phyloP scores from a whole-genome alignment of 2,888 invertebrate species.

The Cyclophora punctaria region DNA sequence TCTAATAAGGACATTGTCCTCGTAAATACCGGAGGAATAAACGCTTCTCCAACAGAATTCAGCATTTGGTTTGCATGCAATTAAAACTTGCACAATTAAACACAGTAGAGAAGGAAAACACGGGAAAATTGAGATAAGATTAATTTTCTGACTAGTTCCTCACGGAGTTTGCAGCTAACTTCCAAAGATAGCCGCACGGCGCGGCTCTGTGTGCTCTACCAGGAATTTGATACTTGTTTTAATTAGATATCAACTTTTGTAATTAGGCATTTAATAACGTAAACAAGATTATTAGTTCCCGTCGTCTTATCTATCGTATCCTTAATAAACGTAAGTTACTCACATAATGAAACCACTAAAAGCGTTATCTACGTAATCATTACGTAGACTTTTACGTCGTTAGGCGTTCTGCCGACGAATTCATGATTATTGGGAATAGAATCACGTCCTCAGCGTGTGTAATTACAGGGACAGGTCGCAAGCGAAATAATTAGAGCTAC shows the following conservation, averaged over 20 bases:
- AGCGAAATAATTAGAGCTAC: slow-evolving; percentile 42
- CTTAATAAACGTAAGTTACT: no score
- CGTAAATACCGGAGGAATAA: slow-evolving; percentile 35
- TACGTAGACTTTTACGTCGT: slow-evolving; percentile 3
- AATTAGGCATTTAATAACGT: no score
- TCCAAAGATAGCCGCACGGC: slow-evolving; percentile 34
- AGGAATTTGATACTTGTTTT: slow-evolving; percentile 23
- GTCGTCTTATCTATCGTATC: no score
- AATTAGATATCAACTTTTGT: slow-evolving; percentile 17
- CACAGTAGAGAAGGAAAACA: slow-evolving; percentile 55
- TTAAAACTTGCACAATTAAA: slow-evolving; percentile 68
- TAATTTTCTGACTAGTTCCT: slow-evolving; percentile 60
- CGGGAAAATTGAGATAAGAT: slow-evolving; percentile 64
- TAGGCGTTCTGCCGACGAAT: slow-evolving; percentile 2
- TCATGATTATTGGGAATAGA: slow-evolving; percentile 30
- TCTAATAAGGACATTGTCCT: slow-evolving; percentile 36
- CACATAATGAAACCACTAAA: no score
- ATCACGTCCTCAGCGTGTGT: slow-evolving; percentile 40
- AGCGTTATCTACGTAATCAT: no score
- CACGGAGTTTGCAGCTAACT: slow-evolving; percentile 43
- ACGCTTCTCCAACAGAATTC: slow-evolving; percentile 33
- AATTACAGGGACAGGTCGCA: slow-evolving; percentile 45
- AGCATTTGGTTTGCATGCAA: slow-evolving; percentile 58
- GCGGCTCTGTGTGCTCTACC: slow-evolving; percentile 25
- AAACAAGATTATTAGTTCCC: no score